These are phyloP conservation scores for Clusia tigrina DNA, from an alignment of 2,888 invertebrate species.

Conservation along the genomic window DNA sequence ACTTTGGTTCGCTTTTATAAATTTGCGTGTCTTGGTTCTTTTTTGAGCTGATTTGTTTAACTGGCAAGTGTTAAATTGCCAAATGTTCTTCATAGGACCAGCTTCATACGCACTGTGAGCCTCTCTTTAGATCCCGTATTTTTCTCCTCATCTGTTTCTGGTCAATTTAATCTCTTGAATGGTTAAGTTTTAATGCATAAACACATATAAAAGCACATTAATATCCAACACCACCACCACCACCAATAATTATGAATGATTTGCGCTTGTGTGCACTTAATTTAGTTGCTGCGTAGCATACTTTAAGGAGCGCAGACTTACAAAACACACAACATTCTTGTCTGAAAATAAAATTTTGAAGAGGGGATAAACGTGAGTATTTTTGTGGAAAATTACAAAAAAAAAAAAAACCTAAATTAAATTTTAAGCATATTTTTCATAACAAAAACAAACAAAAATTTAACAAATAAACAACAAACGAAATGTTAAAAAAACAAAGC, in stretches of 20 bases:
- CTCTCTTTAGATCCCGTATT: slow-evolving; percentile 7
- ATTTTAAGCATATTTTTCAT: slow-evolving; percentile 1
- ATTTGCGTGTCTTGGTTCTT: too few species aligned
- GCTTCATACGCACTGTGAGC: background rate
- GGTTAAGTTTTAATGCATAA: background rate
- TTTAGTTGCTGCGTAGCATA: slow-evolving; percentile 30
- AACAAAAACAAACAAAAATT: too few species aligned
- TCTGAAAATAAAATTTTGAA: slow-evolving; percentile 65
- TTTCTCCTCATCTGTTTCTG: slow-evolving; percentile 31
- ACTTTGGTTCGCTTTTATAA: too few species aligned
- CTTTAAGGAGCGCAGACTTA: slow-evolving; percentile 42
- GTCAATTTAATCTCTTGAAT: slow-evolving; percentile 23
- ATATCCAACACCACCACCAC: slow-evolving; percentile 30
- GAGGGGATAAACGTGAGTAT: slow-evolving; percentile 63
- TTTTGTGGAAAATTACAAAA: slow-evolving; percentile 50
- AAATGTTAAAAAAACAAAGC: slow-evolving; percentile 25
- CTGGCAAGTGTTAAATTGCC: too few species aligned
- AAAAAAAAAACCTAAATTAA: slow-evolving; percentile 31
- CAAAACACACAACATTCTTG: slow-evolving; percentile 51
- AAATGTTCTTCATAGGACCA: slow-evolving; percentile 6
- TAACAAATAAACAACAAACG: too few species aligned
- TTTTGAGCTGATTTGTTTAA: too few species aligned
- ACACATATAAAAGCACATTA: background rate
- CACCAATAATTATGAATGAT: slow-evolving; percentile 23
- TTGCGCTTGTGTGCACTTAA: slow-evolving; percentile 26